Evolutionary conservation across 2,888 invertebrate genomes (phyloP).

Genomic region (Machimus rusticus): DNA sequence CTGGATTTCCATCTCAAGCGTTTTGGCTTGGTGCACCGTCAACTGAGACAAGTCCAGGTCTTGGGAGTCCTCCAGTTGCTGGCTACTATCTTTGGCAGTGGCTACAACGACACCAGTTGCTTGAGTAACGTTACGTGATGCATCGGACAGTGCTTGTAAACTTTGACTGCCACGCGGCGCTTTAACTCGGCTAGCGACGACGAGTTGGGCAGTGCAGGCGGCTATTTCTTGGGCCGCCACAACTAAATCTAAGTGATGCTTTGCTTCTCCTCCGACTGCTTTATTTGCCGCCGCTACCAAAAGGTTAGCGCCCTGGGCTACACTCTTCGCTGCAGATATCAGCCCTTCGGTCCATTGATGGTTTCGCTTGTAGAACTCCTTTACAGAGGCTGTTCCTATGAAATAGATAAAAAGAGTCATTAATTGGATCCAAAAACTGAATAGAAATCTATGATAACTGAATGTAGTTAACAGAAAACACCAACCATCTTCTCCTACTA

Average conservation of each 20-base stretch:
- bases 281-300: conserved; percentile 92
- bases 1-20: conserved; percentile 97
- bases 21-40: conserved; percentile 92
- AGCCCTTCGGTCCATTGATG: conserved; percentile 99
- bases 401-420: background rate
- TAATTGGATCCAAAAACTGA: background rate
- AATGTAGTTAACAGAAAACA: no score
- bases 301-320: conserved; percentile 94
- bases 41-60: conserved; percentile 89
- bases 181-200: conserved; percentile 95
- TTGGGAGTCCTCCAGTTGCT: conserved; percentile 86
- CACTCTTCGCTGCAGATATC: conserved; percentile 96
- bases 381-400: conserved; percentile 79
- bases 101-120: conserved; percentile 94
- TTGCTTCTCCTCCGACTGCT: conserved; percentile 83
- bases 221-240: conserved; percentile 97
- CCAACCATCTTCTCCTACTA: no score
- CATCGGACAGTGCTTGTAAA: conserved; percentile 80
- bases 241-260: conserved; percentile 77
- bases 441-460: no score
- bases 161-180: conserved; percentile 84
- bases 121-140: conserved; percentile 87
- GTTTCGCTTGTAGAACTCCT: conserved; percentile 97
- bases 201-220: conserved; percentile 95
- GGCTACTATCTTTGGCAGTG: conserved; percentile 87